These are phyloP conservation scores for Echinarachnius parma DNA, from an alignment of 53 echinoderm and acorn worm genomes.

Conservation along the genomic window DNA sequence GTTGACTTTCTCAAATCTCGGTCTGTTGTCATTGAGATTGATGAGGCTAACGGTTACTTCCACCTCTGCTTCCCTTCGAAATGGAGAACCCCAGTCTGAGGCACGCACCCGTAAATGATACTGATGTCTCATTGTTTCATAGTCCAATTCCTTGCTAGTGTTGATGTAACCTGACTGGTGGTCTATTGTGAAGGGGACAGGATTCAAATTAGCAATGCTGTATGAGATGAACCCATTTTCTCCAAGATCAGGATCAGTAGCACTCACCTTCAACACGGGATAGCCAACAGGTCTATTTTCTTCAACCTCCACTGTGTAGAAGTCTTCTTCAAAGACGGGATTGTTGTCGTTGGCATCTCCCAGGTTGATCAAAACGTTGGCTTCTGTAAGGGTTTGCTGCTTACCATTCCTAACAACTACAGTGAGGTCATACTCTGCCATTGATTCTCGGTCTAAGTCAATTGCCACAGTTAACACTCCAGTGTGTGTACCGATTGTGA, in stretches of 20 bases:
- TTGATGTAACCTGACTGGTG: conserved; percentile 89
- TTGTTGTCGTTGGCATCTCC: conserved; percentile 91
- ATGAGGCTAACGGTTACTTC: conserved; percentile 62
- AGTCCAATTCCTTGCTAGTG: conserved; percentile 80
- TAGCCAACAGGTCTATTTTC: conserved; percentile 67
- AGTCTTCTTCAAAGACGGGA: conserved; percentile 68
- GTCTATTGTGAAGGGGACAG: conserved; percentile 88
- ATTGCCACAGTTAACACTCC: conserved; percentile 67
- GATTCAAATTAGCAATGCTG: conserved; percentile 89
- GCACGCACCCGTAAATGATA: conserved; percentile 79
- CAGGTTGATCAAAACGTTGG: conserved; percentile 59
- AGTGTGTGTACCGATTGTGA: conserved; percentile 59
- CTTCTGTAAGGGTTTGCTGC: conserved; percentile 35
- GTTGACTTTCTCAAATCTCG: conserved; percentile 90
- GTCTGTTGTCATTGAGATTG: conserved; percentile 83
- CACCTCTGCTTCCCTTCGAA: conserved; percentile 81
- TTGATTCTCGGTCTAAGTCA: conserved; percentile 64
- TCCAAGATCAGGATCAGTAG: conserved; percentile 71
- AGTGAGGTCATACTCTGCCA: conserved; percentile 57
- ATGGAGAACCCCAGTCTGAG: conserved; percentile 95
- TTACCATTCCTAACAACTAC: conserved; percentile 53
- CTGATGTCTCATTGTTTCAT: conserved; percentile 83
- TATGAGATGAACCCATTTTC: conserved; percentile 97
- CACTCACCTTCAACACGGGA: conserved; percentile 60
- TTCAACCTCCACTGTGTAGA: conserved; percentile 57